Evolutionary conservation across 2,888 invertebrate genomes (phyloP).

Genomic region (Agrochola litura): DNA sequence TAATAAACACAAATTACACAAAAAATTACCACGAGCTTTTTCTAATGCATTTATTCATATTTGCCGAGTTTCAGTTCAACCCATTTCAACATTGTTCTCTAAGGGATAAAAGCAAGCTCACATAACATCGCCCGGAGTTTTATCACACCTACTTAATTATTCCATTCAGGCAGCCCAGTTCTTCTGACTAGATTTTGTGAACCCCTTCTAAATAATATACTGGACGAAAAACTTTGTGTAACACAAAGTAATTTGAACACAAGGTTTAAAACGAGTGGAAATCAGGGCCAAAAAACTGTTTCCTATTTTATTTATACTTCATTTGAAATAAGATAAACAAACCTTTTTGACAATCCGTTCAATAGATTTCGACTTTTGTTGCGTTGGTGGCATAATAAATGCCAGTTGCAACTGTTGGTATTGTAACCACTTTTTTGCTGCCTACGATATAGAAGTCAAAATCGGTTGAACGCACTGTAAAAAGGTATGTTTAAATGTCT

Average conservation of each 20-base stretch:
- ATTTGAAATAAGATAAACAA: no score
- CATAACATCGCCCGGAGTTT: constrained; percentile 10
- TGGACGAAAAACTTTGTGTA: constrained; percentile 3
- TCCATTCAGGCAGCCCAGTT: constrained; percentile 33
- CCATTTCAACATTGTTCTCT: constrained; percentile 20
- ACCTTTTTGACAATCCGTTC: no score
- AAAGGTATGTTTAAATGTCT: no score
- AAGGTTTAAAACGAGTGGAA: not conserved
- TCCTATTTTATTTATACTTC: not conserved
- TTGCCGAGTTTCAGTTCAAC: not conserved
- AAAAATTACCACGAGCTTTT: not conserved
- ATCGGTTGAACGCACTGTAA: no score
- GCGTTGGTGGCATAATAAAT: no score
- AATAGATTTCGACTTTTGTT: no score
- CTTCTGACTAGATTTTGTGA: constrained; percentile 13
- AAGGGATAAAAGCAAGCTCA: constrained; percentile 26
- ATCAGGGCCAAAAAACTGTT: not conserved
- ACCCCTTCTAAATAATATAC: constrained; percentile 38
- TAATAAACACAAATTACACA: not conserved
- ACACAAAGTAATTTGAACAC: not conserved
- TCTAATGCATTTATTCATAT: not conserved
- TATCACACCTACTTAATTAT: constrained; percentile 45
- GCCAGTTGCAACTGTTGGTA: no score
- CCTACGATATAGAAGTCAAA: no score
- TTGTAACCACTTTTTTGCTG: no score